Evolutionary conservation across 2,888 invertebrate genomes (phyloP).

Genomic region (Tipula confusa): DNA sequence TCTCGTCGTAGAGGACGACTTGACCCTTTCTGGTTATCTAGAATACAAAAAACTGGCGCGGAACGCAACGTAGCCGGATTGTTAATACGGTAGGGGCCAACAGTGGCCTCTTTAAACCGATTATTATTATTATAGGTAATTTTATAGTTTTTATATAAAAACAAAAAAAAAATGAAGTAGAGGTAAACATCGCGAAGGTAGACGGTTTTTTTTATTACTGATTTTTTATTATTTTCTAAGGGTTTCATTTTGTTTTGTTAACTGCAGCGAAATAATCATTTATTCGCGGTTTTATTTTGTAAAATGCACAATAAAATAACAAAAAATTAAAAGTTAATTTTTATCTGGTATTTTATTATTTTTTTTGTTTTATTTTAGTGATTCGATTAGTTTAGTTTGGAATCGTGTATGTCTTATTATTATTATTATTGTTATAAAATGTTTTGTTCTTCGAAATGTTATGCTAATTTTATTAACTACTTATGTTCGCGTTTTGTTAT

Average conservation of each 20-base stretch:
- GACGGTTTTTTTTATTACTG: background rate
- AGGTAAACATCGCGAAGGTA: background rate
- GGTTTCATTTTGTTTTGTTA: constrained; percentile 8
- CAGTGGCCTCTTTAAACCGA: no score
- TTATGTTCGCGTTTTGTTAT: background rate
- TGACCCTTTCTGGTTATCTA: no score
- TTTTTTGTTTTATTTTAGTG: background rate
- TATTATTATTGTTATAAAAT: constrained; percentile 20
- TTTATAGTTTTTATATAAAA: background rate
- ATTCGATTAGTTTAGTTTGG: constrained; percentile 28
- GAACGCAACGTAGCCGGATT: no score
- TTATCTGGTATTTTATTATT: background rate
- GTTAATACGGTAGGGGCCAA: no score
- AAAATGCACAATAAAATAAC: background rate
- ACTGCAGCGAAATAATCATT: constrained; percentile 14
- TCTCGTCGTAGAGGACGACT: no score
- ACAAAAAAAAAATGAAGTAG: background rate
- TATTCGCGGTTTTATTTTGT: constrained; percentile 27
- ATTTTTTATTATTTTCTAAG: background rate
- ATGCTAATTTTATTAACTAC: constrained; percentile 30
- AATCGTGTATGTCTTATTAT: constrained; percentile 30
- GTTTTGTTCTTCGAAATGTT: constrained; percentile 20
- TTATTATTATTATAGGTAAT: no score
- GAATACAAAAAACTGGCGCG: no score
- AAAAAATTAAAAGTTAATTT: constrained; percentile 7